phyloP scores from a whole-genome alignment of 2,888 invertebrate species.

The Anoplius nigerrimus region DNA sequence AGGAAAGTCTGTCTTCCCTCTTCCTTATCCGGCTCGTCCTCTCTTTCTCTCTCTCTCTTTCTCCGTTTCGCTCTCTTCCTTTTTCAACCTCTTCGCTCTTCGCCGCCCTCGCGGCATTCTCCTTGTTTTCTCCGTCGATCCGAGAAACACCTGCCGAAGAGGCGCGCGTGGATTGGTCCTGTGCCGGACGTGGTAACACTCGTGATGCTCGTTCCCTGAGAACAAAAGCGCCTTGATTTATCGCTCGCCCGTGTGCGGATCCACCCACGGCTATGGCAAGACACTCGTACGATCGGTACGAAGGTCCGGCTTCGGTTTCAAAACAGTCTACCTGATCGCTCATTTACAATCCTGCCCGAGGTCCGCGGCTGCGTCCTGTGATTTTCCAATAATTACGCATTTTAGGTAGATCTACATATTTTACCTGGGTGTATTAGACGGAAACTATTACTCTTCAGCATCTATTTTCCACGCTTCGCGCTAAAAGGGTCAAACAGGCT shows the following conservation, averaged over 20 bases:
- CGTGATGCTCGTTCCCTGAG: conserved; percentile 35
- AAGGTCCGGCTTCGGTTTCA: no score
- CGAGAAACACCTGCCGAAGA: conserved; percentile 46
- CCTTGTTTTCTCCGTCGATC: background rate
- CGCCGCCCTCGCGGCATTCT: conserved; percentile 33
- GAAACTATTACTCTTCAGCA: no score
- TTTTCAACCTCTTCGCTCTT: conserved; percentile 1
- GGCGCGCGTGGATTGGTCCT: conserved; percentile 18
- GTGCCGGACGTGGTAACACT: conserved; percentile 15
- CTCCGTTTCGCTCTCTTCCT: conserved; percentile 3
- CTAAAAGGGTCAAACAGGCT: no score
- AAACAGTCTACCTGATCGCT: no score
- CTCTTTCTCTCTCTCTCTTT: background rate
- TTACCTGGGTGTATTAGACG: no score
- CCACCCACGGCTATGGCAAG: conserved; percentile 13
- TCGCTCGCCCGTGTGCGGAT: conserved; percentile 18
- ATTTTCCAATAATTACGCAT: no score
- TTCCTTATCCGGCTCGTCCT: background rate
- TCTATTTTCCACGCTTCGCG: no score
- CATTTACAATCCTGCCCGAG: no score
- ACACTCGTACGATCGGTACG: no score
- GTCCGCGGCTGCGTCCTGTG: no score
- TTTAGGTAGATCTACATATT: no score
- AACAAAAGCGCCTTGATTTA: conserved; percentile 40
- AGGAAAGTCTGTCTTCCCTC: background rate